Conservation (phyloP, 2,888 invertebrate species). For the Pachymerium ferrugineum region DNA sequence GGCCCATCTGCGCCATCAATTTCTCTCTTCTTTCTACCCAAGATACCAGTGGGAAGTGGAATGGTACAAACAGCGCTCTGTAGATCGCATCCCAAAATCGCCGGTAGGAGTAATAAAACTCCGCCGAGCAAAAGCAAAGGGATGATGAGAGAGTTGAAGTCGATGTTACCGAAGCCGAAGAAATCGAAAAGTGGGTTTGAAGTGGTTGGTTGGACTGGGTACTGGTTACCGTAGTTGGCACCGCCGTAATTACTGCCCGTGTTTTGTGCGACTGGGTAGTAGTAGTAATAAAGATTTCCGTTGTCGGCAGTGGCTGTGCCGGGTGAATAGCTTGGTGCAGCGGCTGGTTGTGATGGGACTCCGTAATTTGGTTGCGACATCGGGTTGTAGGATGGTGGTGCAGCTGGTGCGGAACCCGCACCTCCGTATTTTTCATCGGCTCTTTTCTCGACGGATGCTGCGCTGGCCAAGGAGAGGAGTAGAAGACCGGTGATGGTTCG, state of each 20-base stretch:
- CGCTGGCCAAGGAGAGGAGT: neutral
- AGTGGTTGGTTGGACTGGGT: neutral
- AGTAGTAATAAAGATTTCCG: slow-evolving; percentile 42
- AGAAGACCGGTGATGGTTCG: neutral
- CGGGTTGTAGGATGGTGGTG: slow-evolving; percentile 34
- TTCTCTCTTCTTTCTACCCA: slow-evolving; percentile 28
- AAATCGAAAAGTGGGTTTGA: slow-evolving; percentile 28
- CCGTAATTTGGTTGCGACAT: slow-evolving; percentile 10
- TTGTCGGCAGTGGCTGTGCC: slow-evolving; percentile 33
- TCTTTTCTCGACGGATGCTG: slow-evolving; percentile 6
- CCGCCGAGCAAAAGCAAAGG: slow-evolving; percentile 37
- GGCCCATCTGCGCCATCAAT: slow-evolving; percentile 32
- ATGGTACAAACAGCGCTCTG: slow-evolving; percentile 36
- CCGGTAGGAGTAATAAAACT: slow-evolving; percentile 36
- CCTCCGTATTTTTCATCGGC: slow-evolving; percentile 31
- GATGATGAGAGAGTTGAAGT: slow-evolving; percentile 36
- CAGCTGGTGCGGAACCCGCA: neutral
- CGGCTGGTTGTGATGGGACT: neutral
- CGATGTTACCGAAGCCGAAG: slow-evolving; percentile 35
- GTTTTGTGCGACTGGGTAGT: slow-evolving; percentile 39
- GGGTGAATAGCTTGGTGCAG: slow-evolving; percentile 27
- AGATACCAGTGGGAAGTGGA: slow-evolving; percentile 32
- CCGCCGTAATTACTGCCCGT: slow-evolving; percentile 11
- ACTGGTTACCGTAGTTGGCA: slow-evolving; percentile 25
- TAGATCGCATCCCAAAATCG: slow-evolving; percentile 36